Evolutionary conservation across 2,797 vertebrate genomes (phyloP).

Genomic region (Lacerta viridis): DNA sequence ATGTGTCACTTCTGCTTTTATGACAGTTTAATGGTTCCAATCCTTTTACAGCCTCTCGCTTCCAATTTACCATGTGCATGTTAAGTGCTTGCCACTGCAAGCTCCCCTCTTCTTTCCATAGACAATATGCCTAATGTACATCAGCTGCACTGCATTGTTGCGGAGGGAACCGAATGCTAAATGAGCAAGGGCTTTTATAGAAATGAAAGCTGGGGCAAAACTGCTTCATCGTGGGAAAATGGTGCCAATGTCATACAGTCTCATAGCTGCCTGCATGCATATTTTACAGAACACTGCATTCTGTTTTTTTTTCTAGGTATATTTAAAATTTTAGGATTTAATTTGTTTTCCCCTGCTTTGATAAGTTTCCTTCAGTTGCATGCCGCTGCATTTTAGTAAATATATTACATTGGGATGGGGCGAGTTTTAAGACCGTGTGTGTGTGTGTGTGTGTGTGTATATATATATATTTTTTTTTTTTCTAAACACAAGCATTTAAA

Average conservation of each 20-base stretch:
- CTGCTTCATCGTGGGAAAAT: constrained; percentile 69
- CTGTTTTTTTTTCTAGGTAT: constrained; percentile 38
- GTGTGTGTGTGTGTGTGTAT: too few relatives aligned
- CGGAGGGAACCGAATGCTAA: constrained; percentile 54
- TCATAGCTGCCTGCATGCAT: constrained; percentile 52
- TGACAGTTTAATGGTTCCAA: constrained; percentile 47
- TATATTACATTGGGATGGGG: not conserved
- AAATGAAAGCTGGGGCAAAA: constrained; percentile 59
- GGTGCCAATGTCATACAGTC: constrained; percentile 59
- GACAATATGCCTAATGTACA: constrained; percentile 69
- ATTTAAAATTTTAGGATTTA: constrained; percentile 46
- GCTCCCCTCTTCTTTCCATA: constrained; percentile 37
- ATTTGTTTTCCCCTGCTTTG: not conserved
- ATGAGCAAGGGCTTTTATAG: constrained; percentile 62
- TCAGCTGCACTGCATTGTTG: constrained; percentile 48
- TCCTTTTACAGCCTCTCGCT: not conserved
- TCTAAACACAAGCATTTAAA: not conserved
- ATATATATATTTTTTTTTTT: not conserved
- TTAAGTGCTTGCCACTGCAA: constrained; percentile 65
- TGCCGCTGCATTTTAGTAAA: not conserved
- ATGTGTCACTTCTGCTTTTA: not conserved
- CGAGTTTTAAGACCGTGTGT: not conserved
- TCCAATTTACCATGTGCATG: constrained; percentile 5
- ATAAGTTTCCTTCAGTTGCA: not conserved
- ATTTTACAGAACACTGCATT: constrained; percentile 31